Conservation (phyloP, 2,113 vertebrate genomes). For the Sander vitreus region DNA sequence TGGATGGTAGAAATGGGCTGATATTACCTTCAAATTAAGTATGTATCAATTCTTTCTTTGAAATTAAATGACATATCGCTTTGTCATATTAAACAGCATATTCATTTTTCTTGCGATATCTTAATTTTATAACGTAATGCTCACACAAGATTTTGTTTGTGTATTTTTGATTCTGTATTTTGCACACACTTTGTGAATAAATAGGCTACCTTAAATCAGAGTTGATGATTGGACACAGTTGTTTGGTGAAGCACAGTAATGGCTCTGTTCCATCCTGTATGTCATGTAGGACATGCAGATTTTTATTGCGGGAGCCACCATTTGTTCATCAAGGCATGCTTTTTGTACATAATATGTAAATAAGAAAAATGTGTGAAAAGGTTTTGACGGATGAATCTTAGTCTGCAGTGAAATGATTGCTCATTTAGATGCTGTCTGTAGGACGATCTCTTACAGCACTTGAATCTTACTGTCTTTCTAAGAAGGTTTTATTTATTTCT, state of each 20-base stretch:
- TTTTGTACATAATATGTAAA: conserved; percentile 49
- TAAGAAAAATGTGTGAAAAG: conserved; percentile 9
- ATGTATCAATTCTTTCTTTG: neutral
- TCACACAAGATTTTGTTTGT: neutral
- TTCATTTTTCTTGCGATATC: neutral
- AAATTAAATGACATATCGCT: neutral
- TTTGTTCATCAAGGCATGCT: conserved; percentile 5
- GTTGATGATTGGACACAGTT: neutral
- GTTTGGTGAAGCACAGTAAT: neutral
- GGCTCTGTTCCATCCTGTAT: neutral
- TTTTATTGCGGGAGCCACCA: neutral
- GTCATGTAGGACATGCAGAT: neutral
- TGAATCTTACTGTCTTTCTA: conserved; percentile 33
- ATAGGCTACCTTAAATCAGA: neutral
- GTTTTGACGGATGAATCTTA: neutral
- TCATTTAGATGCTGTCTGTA: conserved; percentile 39
- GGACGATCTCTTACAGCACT: conserved; percentile 4
- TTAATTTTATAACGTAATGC: neutral
- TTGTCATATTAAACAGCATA: neutral
- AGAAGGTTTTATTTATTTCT: conserved; percentile 40
- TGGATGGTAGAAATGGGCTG: neutral
- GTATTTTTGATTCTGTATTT: neutral
- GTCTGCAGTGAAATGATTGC: conserved; percentile 23
- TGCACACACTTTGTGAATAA: conserved; percentile 1
- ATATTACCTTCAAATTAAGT: neutral